These are phyloP conservation scores for Alces alces DNA, from an alignment of 2,113 vertebrate genomes.

Conservation along the genomic window DNA sequence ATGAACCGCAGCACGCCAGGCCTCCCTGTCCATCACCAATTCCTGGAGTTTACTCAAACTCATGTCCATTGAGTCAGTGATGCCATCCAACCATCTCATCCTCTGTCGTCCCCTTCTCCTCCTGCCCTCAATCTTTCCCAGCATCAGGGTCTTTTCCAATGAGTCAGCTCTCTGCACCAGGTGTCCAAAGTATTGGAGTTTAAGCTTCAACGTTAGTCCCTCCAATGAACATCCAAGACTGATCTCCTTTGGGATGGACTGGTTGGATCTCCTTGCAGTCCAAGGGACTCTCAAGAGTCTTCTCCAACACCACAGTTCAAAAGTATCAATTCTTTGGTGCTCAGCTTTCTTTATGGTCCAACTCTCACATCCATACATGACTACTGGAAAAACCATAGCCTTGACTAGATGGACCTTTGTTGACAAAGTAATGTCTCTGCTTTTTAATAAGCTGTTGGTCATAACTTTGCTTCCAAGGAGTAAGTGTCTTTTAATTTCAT, in stretches of 20 bases:
- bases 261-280: neutral
- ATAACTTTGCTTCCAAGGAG: neutral
- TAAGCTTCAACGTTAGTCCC: neutral
- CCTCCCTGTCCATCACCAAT: neutral
- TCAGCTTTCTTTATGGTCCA: neutral
- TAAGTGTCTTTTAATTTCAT: neutral
- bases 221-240: neutral
- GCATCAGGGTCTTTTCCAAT: neutral
- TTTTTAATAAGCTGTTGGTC: neutral
- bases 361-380: neutral
- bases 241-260: neutral
- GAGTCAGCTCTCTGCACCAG: neutral
- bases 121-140: neutral
- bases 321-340: neutral
- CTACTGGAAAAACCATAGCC: neutral
- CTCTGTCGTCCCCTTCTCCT: neutral
- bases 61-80: fast-evolving
- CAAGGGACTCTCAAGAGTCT: neutral
- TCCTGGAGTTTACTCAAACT: neutral
- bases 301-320: neutral
- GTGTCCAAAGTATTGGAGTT: neutral
- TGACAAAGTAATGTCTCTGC: neutral
- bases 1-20: fast-evolving
- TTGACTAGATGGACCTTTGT: neutral
- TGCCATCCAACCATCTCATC: neutral